A percentile compares a stretch with the other conserved stretches of the same genome.
Evolutionary conservation across 2,888 invertebrate species (phyloP).

Genomic region (Malthinus flaveolus): DNA sequence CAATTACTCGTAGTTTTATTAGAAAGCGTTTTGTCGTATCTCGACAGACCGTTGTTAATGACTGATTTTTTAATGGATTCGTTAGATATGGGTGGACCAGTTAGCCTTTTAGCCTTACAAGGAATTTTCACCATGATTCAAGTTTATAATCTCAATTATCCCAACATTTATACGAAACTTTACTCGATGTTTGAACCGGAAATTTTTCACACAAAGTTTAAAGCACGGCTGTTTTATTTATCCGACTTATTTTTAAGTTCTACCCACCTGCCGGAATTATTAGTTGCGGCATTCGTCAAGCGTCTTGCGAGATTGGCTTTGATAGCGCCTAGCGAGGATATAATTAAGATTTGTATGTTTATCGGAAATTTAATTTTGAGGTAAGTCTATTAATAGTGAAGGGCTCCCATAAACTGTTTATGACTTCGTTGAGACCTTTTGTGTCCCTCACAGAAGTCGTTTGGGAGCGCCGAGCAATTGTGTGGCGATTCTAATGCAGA

Average conservation of each 20-base stretch:
- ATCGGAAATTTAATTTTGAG: conserved; percentile 79
- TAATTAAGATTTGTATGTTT: conserved; percentile 75
- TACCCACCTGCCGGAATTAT: conserved; percentile 87
- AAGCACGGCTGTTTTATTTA: conserved; percentile 84
- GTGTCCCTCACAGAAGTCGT: too few relatives aligned
- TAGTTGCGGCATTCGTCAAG: conserved; percentile 94
- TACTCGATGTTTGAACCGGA: conserved; percentile 92
- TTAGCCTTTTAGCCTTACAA: conserved; percentile 87
- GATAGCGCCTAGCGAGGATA: conserved; percentile 80
- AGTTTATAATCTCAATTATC: conserved; percentile 92
- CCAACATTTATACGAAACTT: conserved; percentile 92
- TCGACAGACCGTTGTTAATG: conserved; percentile 79
- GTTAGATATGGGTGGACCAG: conserved; percentile 82
- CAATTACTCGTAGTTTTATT: conserved; percentile 79
- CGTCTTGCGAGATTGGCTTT: conserved; percentile 82
- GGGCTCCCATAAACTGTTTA: too few relatives aligned
- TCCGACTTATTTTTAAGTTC: conserved; percentile 91
- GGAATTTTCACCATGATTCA: conserved; percentile 89
- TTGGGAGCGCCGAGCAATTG: too few relatives aligned
- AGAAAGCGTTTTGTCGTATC: conserved; percentile 78
- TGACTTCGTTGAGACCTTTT: too few relatives aligned
- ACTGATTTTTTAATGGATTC: conserved; percentile 93
- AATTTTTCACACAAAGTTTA: conserved; percentile 89
- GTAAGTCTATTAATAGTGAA: conserved; percentile 40
- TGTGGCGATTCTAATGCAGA: too few relatives aligned